phyloP scores from a whole-genome alignment of 2,797 vertebrate genomes.

The Steatocranus sp. region DNA sequence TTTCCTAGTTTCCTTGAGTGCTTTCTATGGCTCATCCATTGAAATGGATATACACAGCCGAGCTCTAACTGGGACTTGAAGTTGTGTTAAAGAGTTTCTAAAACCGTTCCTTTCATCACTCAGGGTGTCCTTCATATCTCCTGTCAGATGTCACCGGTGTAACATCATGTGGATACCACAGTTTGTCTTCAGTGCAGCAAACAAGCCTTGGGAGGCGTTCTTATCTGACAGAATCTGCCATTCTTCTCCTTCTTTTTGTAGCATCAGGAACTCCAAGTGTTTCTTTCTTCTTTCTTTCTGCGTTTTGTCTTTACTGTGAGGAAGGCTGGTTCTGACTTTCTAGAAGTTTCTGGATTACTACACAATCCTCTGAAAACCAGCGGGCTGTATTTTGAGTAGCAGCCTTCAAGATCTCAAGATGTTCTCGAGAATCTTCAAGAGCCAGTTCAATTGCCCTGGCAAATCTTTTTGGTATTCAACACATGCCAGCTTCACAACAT shows the following conservation, averaged over 20 bases:
- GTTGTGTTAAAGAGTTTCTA: background rate
- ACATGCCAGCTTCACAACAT: background rate
- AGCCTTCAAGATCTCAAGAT: background rate
- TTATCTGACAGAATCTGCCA: background rate
- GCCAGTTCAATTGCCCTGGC: rapidly evolving
- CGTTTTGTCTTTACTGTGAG: background rate
- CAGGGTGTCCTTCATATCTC: background rate
- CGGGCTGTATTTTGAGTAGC: background rate
- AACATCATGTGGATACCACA: rapidly evolving
- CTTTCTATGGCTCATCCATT: background rate
- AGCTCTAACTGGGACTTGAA: background rate
- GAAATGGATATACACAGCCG: background rate
- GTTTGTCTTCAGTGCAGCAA: background rate
- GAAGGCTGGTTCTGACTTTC: background rate
- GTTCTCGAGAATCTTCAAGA: background rate
- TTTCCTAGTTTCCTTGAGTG: background rate
- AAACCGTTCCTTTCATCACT: rapidly evolving
- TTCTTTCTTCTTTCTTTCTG: background rate
- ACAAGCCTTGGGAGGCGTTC: background rate
- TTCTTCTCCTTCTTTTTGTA: background rate
- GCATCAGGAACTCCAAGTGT: rapidly evolving
- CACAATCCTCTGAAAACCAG: background rate
- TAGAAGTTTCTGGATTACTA: rapidly evolving
- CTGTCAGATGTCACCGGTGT: background rate
- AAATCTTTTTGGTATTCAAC: background rate